Evolutionary conservation across 2,888 invertebrate species (phyloP).

Genomic region (Mermis nigrescens): DNA sequence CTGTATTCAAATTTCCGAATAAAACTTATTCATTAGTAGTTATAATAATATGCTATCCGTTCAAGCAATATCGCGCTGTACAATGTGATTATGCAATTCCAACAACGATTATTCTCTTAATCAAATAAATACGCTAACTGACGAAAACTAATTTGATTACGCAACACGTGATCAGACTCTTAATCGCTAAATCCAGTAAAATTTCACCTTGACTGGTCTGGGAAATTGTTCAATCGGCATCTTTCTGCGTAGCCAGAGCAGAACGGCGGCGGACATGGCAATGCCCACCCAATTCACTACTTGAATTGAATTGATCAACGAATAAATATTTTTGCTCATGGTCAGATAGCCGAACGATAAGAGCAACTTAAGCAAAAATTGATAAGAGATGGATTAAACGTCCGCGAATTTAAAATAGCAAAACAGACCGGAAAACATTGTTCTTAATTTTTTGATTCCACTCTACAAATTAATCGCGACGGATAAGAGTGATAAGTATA

Average conservation of each 20-base stretch:
- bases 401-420: no score
- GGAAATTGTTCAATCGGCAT: slow-evolving; percentile 7
- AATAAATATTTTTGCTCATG: slow-evolving; percentile 70
- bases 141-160: not conserved
- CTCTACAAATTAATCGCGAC: no score
- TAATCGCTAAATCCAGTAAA: not conserved
- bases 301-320: slow-evolving; percentile 78
- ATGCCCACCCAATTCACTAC: slow-evolving; percentile 37
- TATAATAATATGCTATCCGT: no score
- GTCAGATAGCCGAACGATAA: slow-evolving; percentile 74
- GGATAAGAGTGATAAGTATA: no score
- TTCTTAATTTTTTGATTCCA: no score
- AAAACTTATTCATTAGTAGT: no score
- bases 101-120: no score
- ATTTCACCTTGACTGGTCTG: slow-evolving; percentile 10
- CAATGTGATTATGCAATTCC: no score
- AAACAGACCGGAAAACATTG: not conserved
- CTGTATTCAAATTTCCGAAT: no score
- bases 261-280: slow-evolving; percentile 73
- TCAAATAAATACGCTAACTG: no score
- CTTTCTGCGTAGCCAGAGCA: slow-evolving; percentile 70
- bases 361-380: slow-evolving; percentile 46
- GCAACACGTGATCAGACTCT: not conserved
- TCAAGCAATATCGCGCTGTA: no score
- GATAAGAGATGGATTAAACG: not conserved